phyloP scores from a whole-genome alignment of 2,113 vertebrate species.

The Delphinus delphis region DNA sequence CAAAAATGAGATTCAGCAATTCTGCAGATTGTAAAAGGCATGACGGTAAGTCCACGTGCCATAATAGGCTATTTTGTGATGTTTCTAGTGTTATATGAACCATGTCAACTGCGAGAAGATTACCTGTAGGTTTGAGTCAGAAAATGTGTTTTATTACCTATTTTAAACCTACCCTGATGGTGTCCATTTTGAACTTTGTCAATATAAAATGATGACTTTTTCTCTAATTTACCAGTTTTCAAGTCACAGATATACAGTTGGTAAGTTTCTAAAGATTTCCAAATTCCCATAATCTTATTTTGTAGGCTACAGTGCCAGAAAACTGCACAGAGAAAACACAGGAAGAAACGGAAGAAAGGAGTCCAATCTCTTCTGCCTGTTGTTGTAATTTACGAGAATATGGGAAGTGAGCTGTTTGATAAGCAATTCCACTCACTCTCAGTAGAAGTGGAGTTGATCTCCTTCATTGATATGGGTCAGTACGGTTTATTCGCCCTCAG shows the following conservation, averaged over 20 bases:
- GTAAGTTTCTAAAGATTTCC: neutral
- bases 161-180: constrained; percentile 1
- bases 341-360: neutral
- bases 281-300: neutral
- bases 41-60: constrained; percentile 11
- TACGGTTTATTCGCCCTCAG: accelerated
- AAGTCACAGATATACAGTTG: neutral
- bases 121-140: constrained; percentile 35
- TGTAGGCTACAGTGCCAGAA: neutral
- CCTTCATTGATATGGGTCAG: neutral
- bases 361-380: accelerated
- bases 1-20: constrained; percentile 69
- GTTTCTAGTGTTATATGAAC: constrained; percentile 13
- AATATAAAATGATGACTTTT: neutral
- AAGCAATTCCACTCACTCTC: neutral
- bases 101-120: constrained; percentile 44
- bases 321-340: accelerated
- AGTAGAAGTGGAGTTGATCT: neutral
- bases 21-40: neutral
- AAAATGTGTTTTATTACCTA: constrained; percentile 45
- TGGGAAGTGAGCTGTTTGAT: neutral
- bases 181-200: neutral
- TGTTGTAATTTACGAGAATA: neutral
- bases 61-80: neutral
- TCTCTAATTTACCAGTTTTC: neutral